Evolutionary conservation across 92 coral and sea anemone genomes (phyloP), one percentile per base, ranked within the genome.

Genomic region (Siderastrea siderea): DNA sequence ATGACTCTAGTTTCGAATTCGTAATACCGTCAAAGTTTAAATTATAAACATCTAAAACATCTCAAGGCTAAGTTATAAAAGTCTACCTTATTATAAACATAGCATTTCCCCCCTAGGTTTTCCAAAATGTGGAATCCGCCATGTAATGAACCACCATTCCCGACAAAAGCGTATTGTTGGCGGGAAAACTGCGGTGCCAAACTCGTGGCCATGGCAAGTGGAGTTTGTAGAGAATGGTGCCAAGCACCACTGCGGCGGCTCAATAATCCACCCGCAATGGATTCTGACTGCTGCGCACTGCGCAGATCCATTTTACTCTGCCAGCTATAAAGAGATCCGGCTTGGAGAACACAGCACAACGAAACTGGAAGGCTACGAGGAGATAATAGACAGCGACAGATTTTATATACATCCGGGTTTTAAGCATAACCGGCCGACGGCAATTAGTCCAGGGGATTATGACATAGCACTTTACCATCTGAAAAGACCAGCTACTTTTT

Each of bases 161-260:
- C 93, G 94, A 57, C 92, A 74, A 80, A 78, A 80, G 76, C 95
- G 98, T 14, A 90, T 95, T 64, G 84, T 95, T 63, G 93, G 93
- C 51, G 98, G 98, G 2, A 81, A 80, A 2, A 71, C 46, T 13
- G 96, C 98, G 12, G 54, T 64, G 17, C 89, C 89, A 12, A 91
- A 95, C 93, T 83, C 96, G 7, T 93, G 96, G 95, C 98, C 98
- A 0, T 95, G 98, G 98, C 93, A 93, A 73, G 96, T 91, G 7
- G 94, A 93, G 65, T 62, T 91, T 66, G 78, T 91, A 14, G 59
- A 74, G 7, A 86, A 80, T 79, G 86, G 79, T 55, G 93, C 91
- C 3, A 69, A 46, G 10, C 98, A 95, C 75, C 80, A 68, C 71
- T 95, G 98, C 71, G 93, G 96, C 0, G 98, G 96, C 8, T 86